Evolutionary conservation across 2,113 vertebrate genomes (phyloP).

Genomic region (Cygnus buccinator): DNA sequence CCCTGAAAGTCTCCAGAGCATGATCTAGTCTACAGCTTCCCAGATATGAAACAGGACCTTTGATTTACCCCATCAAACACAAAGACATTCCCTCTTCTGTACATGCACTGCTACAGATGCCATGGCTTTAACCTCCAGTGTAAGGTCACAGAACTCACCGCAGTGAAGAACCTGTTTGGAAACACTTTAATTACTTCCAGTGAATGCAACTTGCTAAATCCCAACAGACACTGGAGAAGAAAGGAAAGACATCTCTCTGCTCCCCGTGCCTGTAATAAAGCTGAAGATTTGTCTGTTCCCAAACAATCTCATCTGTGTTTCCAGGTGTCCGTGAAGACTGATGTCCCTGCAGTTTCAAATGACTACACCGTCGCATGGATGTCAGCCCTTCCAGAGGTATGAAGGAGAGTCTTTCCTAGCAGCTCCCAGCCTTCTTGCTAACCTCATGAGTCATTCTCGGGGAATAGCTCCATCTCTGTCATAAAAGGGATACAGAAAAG

Average conservation of each 20-base stretch:
- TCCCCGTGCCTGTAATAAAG: not conserved
- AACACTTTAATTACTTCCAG: not conserved
- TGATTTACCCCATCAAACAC: not conserved
- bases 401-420: not conserved
- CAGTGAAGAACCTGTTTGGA: not conserved
- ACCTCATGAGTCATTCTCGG: not conserved
- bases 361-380: constrained; percentile 43
- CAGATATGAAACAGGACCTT: not conserved
- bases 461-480: constrained; percentile 1
- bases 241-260: not conserved
- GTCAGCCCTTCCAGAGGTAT: constrained; percentile 56
- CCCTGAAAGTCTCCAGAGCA: not conserved
- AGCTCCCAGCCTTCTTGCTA: not conserved
- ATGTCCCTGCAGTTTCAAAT: constrained; percentile 54
- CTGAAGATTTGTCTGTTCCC: not conserved
- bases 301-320: constrained; percentile 3
- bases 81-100: not conserved
- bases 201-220: not conserved
- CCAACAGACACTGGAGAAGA: not conserved
- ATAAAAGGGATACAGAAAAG: not conserved
- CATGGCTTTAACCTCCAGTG: not conserved
- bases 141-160: not conserved
- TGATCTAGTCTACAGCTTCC: not conserved
- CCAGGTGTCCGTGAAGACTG: constrained; percentile 59
- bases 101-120: not conserved